Base-by-base conservation (phyloP, 2,888 invertebrate species). In the Dicycla oo region DNA sequence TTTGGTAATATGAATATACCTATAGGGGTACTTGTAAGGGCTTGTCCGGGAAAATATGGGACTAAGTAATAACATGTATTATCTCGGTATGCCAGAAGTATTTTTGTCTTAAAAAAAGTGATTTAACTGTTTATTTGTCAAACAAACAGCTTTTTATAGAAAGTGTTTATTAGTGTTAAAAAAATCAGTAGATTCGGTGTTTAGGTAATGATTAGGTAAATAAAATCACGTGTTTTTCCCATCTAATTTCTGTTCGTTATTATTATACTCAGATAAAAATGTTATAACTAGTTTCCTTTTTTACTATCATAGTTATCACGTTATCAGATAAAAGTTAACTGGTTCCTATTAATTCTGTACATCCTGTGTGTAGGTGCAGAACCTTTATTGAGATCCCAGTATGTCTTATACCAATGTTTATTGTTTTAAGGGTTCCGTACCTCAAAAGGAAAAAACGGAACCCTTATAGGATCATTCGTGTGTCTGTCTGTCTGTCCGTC, bases 1-100 rank as follows among this genome's bases (percentile, higher is more conserved):
- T 69, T 74, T 47, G 51, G 38, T 56, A 57, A 66, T 30, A 61
- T 62, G 26, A n/a, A n/a, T n/a, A n/a, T 64, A 49, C 54, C 34
- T 30, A 23, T 23, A 20, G 11, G n/a, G 53, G 30, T 13, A 8
- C 20, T 47, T 57, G n/a, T 23, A 40, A 38, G 30, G 26, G 23
- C 15, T 40, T 34, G 18, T 26, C 7, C 15, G 38, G 38, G 54
- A 30, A 43, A 73, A 45, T 73, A 56, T 66, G 43, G 40, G 49
- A 43, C 26, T 34, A 2, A 34, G 15, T 20, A 30, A 4, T 34
- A 30, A 63, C 20, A 47, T 71, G 54, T 43, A 72, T 64, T 70
- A 43, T 43, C 15, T n/a, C 10, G 13, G 26, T 53, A n/a, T 53
- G 3, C 7, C 26, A 26, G 26, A 8, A 20, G 20, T 60, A 26